phyloP scores from a whole-genome alignment of 1,140 invertebrate genomes.

The Pygmarrhopalites habei region DNA sequence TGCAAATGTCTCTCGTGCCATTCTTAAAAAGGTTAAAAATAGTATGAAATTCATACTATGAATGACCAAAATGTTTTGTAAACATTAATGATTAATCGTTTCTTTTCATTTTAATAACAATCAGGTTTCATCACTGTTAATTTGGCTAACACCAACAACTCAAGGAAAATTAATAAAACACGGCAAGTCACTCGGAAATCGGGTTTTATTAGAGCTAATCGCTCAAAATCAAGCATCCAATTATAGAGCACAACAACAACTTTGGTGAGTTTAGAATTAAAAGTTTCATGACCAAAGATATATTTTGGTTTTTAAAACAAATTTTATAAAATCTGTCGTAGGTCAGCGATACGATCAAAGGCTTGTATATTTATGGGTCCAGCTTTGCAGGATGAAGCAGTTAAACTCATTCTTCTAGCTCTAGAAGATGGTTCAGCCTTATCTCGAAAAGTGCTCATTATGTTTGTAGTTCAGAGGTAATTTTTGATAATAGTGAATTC shows the following conservation, averaged over 20 bases:
- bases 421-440: constrained; percentile 94
- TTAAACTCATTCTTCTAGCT: constrained; percentile 86
- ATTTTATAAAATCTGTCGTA: too few relatives aligned
- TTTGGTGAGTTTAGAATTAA: too few relatives aligned
- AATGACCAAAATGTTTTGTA: not conserved
- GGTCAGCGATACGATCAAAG: constrained; percentile 76
- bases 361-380: constrained; percentile 96
- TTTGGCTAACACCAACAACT: constrained; percentile 44
- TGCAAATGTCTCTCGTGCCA: too few relatives aligned
- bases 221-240: constrained; percentile 4
- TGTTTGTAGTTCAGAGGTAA: constrained; percentile 98
- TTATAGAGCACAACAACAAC: constrained; percentile 45
- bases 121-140: constrained; percentile 28
- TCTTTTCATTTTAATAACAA: too few relatives aligned
- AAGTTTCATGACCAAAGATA: too few relatives aligned
- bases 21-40: too few relatives aligned
- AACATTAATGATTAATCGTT: too few relatives aligned
- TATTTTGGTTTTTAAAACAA: too few relatives aligned
- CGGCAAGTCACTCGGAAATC: not conserved
- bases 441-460: constrained; percentile 92
- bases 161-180: not conserved
- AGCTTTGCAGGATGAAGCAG: constrained; percentile 97
- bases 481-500: too few relatives aligned
- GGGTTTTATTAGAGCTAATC: not conserved
- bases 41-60: too few relatives aligned